Percentiles rank a stretch among this genome's conserved stretches.
Evolutionary conservation across 2,888 invertebrate species (phyloP).

Genomic region (Ramazzottius varieornatus): DNA sequence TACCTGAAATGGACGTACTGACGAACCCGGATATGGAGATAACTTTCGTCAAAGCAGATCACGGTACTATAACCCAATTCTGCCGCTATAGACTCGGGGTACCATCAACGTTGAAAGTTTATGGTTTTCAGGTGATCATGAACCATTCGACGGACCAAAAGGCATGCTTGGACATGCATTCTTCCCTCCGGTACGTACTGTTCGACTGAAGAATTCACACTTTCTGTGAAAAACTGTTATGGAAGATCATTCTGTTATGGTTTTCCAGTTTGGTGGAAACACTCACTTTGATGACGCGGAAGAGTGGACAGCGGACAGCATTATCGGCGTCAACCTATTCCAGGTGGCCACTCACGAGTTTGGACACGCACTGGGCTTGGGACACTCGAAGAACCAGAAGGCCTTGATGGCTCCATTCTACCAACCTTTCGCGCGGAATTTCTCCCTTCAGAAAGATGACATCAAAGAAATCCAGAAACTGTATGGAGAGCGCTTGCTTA

Average conservation of each 20-base stretch:
- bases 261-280: slow-evolving; percentile 15
- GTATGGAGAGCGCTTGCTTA: slow-evolving; percentile 1
- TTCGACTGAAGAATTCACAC: neutral
- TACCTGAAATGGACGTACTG: neutral
- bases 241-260: no score
- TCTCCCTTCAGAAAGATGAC: slow-evolving; percentile 3
- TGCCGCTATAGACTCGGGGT: neutral
- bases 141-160: slow-evolving; percentile 19
- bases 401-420: slow-evolving; percentile 26
- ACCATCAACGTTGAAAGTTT: neutral
- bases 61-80: slow-evolving; percentile 9
- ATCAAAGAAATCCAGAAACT: slow-evolving; percentile 3
- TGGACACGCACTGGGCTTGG: slow-evolving; percentile 21
- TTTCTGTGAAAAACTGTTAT: no score
- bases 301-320: slow-evolving; percentile 16
- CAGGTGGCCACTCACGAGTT: slow-evolving; percentile 21
- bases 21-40: slow-evolving; percentile 15
- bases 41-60: slow-evolving; percentile 14
- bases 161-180: slow-evolving; percentile 20
- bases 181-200: slow-evolving; percentile 13
- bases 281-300: slow-evolving; percentile 22
- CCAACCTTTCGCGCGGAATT: neutral
- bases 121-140: slow-evolving; percentile 13
- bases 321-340: slow-evolving; percentile 12
- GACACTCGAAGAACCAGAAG: slow-evolving; percentile 16